These are phyloP conservation scores for Caranx melampygus DNA, from an alignment of 2,113 vertebrate genomes.

Conservation along the genomic window DNA sequence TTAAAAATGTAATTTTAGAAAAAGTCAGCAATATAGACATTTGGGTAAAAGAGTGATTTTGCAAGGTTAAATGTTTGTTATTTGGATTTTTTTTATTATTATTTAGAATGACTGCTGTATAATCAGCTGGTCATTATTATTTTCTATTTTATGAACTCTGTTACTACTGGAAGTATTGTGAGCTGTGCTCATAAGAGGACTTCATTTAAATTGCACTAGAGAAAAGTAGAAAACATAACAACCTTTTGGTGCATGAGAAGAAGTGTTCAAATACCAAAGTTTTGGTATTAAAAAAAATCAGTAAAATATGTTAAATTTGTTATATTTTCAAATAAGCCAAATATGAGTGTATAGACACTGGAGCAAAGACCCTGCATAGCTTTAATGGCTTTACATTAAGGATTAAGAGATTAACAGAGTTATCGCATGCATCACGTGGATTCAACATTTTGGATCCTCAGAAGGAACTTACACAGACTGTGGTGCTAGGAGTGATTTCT, in stretches of 20 bases:
- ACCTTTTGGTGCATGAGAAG: not conserved
- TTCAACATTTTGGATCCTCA: conserved; percentile 3
- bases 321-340: conserved; percentile 4
- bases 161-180: conserved; percentile 31
- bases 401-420: not conserved
- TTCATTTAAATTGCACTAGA: conserved; percentile 9
- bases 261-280: not conserved
- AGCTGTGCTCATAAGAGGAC: conserved; percentile 41
- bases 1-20: conserved; percentile 8
- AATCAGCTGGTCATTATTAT: not conserved
- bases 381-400: not conserved
- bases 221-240: not conserved
- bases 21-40: conserved; percentile 8
- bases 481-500: not conserved
- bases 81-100: not conserved
- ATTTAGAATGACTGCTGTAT: not conserved
- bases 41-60: conserved; percentile 11
- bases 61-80: conserved; percentile 6
- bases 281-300: not conserved
- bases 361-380: not conserved
- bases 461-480: not conserved
- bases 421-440: not conserved
- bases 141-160: conserved; percentile 12
- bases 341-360: not conserved
- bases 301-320: not conserved